Evolutionary conservation across 2,888 invertebrate genomes (phyloP).

Genomic region (Mythimna vitellina): DNA sequence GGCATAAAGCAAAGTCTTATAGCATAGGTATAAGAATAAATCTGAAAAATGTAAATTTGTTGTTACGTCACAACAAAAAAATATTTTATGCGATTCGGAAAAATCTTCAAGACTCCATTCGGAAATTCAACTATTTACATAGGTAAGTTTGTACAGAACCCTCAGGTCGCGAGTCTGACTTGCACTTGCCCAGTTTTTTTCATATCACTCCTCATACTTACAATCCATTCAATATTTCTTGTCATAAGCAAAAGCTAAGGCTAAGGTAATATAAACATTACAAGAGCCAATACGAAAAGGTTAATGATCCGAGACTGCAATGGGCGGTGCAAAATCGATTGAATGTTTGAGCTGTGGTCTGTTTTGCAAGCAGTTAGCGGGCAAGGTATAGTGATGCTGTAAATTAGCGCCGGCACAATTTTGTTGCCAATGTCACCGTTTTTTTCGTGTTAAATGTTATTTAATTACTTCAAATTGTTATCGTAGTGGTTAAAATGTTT

Average conservation of each 20-base stretch:
- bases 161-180: too few relatives aligned
- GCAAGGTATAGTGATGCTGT: neutral
- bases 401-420: neutral
- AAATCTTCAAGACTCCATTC: too few relatives aligned
- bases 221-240: neutral
- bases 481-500: too few relatives aligned
- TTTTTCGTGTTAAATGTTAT: neutral
- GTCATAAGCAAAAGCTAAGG: slow-evolving; percentile 2
- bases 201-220: neutral
- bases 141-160: too few relatives aligned
- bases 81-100: too few relatives aligned
- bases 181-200: too few relatives aligned
- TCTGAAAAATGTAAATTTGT: too few relatives aligned
- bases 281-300: slow-evolving; percentile 18
- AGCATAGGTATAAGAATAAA: too few relatives aligned
- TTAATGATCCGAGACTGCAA: slow-evolving; percentile 32
- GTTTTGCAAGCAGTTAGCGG: slow-evolving; percentile 8
- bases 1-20: too few relatives aligned
- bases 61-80: too few relatives aligned
- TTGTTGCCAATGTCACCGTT: neutral
- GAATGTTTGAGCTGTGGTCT: neutral
- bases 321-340: slow-evolving; percentile 40
- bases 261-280: neutral
- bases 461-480: neutral
- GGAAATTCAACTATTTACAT: too few relatives aligned